Percentiles rank a stretch among this genome's conserved stretches.
These are phyloP conservation scores for Silurus aristotelis DNA, from an alignment of 2,797 vertebrate species.

Conservation along the genomic window DNA sequence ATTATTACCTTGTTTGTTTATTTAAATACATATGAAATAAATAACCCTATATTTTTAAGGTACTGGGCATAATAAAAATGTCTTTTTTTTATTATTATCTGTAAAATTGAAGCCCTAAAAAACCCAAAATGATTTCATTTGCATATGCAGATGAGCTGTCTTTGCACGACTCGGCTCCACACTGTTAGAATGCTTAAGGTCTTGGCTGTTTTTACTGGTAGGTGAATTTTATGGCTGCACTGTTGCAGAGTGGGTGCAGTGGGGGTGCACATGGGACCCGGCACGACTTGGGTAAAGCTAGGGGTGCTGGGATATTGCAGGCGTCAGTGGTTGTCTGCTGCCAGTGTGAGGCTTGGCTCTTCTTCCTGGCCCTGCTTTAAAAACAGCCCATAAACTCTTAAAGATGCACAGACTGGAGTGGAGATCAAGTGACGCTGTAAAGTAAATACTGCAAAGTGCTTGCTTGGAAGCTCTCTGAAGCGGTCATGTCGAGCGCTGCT, in stretches of 20 bases:
- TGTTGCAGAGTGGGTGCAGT: slow-evolving; percentile 49
- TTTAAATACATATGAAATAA: background rate
- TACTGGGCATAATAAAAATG: too few species aligned
- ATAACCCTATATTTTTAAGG: background rate
- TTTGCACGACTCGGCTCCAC: background rate
- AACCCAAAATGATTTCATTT: background rate
- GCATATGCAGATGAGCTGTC: background rate
- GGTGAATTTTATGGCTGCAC: slow-evolving; percentile 43
- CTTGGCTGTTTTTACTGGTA: slow-evolving; percentile 29
- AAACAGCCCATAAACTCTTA: slow-evolving; percentile 62
- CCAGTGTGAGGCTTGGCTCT: slow-evolving; percentile 65
- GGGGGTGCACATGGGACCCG: slow-evolving; percentile 52
- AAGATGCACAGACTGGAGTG: slow-evolving; percentile 64
- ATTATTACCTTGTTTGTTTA: background rate
- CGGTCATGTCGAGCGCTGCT: slow-evolving; percentile 44
- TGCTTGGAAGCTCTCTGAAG: slow-evolving; percentile 54
- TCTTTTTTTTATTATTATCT: too few species aligned
- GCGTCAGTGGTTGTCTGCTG: slow-evolving; percentile 59
- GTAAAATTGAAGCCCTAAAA: background rate
- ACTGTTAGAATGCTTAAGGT: background rate
- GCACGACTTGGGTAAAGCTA: slow-evolving; percentile 33
- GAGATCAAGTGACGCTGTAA: slow-evolving; percentile 64
- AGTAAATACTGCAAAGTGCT: slow-evolving; percentile 54
- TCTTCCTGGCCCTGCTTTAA: slow-evolving; percentile 62
- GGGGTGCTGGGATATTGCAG: slow-evolving; percentile 36